Evolutionary conservation across 2,888 invertebrate genomes (phyloP).

Genomic region (Coelogynopora nodosa): DNA sequence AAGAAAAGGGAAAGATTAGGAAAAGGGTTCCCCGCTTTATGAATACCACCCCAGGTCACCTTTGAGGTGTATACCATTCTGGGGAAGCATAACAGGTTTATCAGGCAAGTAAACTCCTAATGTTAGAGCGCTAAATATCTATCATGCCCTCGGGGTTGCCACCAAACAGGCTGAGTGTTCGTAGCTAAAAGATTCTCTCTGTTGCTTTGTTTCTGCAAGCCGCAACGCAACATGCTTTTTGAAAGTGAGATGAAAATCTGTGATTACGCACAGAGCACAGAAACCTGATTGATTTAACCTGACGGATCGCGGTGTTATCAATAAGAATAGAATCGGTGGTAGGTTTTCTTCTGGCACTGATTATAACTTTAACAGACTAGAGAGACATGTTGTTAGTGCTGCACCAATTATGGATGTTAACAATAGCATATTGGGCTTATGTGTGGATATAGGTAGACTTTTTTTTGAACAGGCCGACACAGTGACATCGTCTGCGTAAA

Average conservation of each 20-base stretch:
- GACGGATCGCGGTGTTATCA: background rate
- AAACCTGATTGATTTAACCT: background rate
- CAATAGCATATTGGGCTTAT: no score
- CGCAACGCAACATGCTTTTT: background rate
- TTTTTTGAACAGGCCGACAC: no score
- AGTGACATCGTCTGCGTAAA: no score
- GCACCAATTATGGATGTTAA: no score
- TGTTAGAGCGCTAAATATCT: background rate
- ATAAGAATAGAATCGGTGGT: background rate
- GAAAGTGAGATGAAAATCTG: background rate
- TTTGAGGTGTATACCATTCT: background rate
- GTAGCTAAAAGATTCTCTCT: background rate
- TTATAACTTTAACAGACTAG: no score
- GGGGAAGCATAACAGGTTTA: no score
- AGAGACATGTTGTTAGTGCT: no score
- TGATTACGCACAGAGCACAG: conserved; percentile 5
- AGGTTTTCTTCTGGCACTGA: no score
- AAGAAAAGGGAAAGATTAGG: background rate
- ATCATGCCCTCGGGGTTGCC: background rate
- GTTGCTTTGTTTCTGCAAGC: conserved; percentile 7
- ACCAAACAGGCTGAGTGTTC: background rate
- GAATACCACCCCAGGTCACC: background rate
- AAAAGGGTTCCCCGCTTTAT: background rate
- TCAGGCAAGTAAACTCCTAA: background rate
- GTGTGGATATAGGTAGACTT: no score